Percentiles rank a stretch among this genome's conserved stretches.
Conservation (phyloP, 2,888 invertebrate genomes). For the Dysmachus trigonus region DNA sequence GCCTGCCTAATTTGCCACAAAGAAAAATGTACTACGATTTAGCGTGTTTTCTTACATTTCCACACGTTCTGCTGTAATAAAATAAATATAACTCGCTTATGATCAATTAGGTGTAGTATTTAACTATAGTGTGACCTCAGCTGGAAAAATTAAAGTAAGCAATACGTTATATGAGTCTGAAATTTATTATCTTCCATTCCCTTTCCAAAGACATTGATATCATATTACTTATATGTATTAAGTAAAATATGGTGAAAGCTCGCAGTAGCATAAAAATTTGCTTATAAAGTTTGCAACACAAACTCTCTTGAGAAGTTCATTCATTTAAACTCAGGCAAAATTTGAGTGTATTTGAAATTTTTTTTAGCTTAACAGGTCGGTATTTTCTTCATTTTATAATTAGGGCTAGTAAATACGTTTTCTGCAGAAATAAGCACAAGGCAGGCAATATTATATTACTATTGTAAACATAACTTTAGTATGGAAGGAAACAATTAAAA, state of each 20-base stretch:
- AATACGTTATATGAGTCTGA: neutral
- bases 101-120: neutral
- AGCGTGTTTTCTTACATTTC: neutral
- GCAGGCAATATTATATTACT: no score
- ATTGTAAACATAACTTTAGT: no score
- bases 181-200: neutral
- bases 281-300: neutral
- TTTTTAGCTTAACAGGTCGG: no score
- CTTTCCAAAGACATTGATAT: neutral
- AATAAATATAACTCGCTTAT: neutral
- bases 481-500: no score
- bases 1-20: neutral
- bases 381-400: no score
- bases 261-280: neutral
- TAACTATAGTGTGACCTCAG: neutral
- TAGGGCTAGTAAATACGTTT: no score
- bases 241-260: neutral
- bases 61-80: neutral
- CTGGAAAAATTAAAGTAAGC: neutral
- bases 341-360: no score
- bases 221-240: neutral
- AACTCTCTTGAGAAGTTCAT: no score
- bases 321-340: no score
- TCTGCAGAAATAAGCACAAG: no score
- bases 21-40: neutral